Evolutionary conservation across 2,113 vertebrate genomes (phyloP).

Genomic region (Poeciliopsis retropinna): DNA sequence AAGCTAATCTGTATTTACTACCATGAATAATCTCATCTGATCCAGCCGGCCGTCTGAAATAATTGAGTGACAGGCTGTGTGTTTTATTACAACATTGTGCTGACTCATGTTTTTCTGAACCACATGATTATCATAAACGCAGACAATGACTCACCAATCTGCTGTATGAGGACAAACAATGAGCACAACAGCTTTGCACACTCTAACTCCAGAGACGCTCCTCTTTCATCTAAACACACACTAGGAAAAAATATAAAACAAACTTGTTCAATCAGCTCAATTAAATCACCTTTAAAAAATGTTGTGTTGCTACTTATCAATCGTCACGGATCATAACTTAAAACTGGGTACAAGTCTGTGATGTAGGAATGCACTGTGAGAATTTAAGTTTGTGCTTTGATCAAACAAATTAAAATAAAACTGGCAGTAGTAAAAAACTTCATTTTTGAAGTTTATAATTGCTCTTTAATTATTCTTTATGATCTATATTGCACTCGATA

Average conservation of each 20-base stretch:
- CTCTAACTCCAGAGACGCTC: constrained; percentile 24
- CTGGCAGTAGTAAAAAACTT: neutral
- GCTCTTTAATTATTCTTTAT: neutral
- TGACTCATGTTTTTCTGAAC: constrained; percentile 32
- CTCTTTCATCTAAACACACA: neutral
- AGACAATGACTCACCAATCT: constrained; percentile 46
- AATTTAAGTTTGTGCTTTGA: neutral
- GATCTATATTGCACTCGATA: neutral
- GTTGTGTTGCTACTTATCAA: neutral
- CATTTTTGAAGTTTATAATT: neutral
- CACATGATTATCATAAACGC: constrained; percentile 35
- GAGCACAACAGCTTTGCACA: constrained; percentile 10
- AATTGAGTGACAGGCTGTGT: constrained; percentile 12
- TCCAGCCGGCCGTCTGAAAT: constrained; percentile 28
- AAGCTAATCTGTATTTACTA: constrained; percentile 47
- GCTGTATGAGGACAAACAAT: constrained; percentile 36
- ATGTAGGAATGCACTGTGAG: neutral
- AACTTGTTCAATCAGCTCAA: neutral
- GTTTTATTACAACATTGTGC: constrained; percentile 31
- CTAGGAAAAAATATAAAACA: neutral
- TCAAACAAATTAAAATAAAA: neutral
- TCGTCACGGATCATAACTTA: neutral
- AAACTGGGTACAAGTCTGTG: neutral
- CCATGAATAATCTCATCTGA: constrained; percentile 36
- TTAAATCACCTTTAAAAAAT: neutral